phyloP scores from a whole-genome alignment of 2,113 vertebrate genomes.

The Mola mola region DNA sequence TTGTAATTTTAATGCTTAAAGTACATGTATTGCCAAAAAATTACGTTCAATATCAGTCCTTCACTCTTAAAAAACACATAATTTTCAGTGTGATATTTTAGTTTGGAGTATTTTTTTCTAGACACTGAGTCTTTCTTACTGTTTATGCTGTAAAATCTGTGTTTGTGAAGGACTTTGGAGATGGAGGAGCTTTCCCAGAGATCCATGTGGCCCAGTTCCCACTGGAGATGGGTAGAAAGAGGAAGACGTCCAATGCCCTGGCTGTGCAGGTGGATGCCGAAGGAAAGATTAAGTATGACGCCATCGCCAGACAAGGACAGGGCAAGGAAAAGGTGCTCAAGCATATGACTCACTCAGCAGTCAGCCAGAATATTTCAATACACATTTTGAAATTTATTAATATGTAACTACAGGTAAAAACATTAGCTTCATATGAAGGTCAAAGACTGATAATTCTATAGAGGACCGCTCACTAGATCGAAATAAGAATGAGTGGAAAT shows the following conservation, averaged over 20 bases:
- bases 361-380: not conserved
- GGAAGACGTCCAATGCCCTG: constrained; percentile 94
- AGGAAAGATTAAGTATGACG: constrained; percentile 97
- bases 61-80: too few species aligned
- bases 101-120: too few species aligned
- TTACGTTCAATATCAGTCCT: too few species aligned
- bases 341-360: rapidly evolving
- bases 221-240: constrained; percentile 96
- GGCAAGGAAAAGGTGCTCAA: constrained; percentile 92
- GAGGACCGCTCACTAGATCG: too few species aligned
- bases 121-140: too few species aligned
- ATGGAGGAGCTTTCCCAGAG: constrained; percentile 98
- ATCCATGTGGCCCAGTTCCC: constrained; percentile 98
- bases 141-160: not conserved
- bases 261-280: constrained; percentile 97
- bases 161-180: constrained; percentile 91
- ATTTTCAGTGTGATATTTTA: too few species aligned
- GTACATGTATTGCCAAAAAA: too few species aligned
- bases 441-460: too few species aligned
- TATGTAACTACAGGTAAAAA: not conserved
- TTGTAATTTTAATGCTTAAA: too few species aligned
- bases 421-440: too few species aligned
- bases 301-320: constrained; percentile 95
- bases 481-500: not conserved
- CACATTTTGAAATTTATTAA: not conserved